Evolutionary conservation across 2,888 invertebrate genomes (phyloP).

Genomic region (Mongoloraphidia duomilia): DNA sequence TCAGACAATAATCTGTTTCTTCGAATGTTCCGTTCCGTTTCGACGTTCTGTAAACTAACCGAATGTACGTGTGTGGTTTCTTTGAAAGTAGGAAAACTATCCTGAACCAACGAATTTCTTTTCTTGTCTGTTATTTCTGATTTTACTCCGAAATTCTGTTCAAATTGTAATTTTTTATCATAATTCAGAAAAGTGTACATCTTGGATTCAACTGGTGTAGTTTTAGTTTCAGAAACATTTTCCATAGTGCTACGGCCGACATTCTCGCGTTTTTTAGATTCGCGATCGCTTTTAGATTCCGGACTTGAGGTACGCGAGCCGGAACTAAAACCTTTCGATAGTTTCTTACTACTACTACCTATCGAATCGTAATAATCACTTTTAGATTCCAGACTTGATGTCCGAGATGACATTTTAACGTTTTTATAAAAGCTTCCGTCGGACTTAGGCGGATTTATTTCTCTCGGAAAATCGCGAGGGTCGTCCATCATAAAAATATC

Average conservation of each 20-base stretch:
- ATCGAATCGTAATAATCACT: constrained; percentile 45
- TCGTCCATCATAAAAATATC: constrained; percentile 68
- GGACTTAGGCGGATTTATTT: constrained; percentile 55
- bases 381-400: constrained; percentile 53
- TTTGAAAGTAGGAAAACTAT: constrained; percentile 24
- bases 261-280: constrained; percentile 18
- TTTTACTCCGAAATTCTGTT: constrained; percentile 29
- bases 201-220: too few relatives aligned
- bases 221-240: too few relatives aligned
- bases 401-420: constrained; percentile 48
- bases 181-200: constrained; percentile 17
- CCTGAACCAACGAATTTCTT: neutral
- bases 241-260: constrained; percentile 5
- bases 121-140: constrained; percentile 15
- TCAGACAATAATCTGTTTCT: constrained; percentile 35
- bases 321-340: constrained; percentile 17
- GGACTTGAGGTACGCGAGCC: constrained; percentile 50
- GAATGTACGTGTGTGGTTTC: constrained; percentile 48
- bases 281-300: constrained; percentile 44
- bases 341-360: constrained; percentile 3
- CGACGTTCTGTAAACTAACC: constrained; percentile 55
- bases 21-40: constrained; percentile 45
- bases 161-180: constrained; percentile 29
- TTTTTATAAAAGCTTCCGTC: constrained; percentile 60
- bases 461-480: constrained; percentile 56